These are phyloP conservation scores for Pseudomyrmex cubaensis DNA, from an alignment of 1,140 invertebrate species.

Conservation along the genomic window DNA sequence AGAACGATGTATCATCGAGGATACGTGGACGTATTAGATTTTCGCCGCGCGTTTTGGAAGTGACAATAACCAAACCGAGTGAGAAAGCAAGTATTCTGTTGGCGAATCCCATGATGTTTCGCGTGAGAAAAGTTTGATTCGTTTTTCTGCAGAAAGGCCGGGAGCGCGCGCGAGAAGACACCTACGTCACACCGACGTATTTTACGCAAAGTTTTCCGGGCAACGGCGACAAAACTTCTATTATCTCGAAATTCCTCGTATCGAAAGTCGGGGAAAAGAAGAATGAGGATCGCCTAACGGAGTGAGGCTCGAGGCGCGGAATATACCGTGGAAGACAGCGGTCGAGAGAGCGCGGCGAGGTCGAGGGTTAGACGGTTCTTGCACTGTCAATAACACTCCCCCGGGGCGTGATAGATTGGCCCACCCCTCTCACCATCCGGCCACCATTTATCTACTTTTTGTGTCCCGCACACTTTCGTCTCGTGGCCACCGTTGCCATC, in stretches of 20 bases:
- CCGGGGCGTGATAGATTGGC: slow-evolving; percentile 82
- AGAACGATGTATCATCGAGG: background rate
- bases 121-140: slow-evolving; percentile 56
- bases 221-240: slow-evolving; percentile 36
- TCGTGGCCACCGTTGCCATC: slow-evolving; percentile 76
- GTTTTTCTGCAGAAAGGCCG: slow-evolving; percentile 21
- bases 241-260: slow-evolving; percentile 50
- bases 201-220: slow-evolving; percentile 12
- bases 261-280: slow-evolving; percentile 39
- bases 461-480: slow-evolving; percentile 81
- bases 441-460: slow-evolving; percentile 84
- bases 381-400: slow-evolving; percentile 83
- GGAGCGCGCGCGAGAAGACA: background rate
- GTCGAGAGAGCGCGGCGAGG: slow-evolving; percentile 48
- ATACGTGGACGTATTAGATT: slow-evolving; percentile 12
- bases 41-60: slow-evolving; percentile 14
- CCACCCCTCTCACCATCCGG: slow-evolving; percentile 79
- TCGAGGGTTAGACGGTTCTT: slow-evolving; percentile 80
- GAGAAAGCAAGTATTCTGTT: slow-evolving; percentile 29
- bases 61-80: slow-evolving; percentile 48
- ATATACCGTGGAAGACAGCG: slow-evolving; percentile 37
- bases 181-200: slow-evolving; percentile 34
- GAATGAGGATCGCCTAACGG: slow-evolving; percentile 32
- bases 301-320: slow-evolving; percentile 11
- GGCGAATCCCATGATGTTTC: slow-evolving; percentile 32